Evolutionary conservation across 2,113 vertebrate genomes (phyloP).

Genomic region (Gymnobelideus leadbeateri): DNA sequence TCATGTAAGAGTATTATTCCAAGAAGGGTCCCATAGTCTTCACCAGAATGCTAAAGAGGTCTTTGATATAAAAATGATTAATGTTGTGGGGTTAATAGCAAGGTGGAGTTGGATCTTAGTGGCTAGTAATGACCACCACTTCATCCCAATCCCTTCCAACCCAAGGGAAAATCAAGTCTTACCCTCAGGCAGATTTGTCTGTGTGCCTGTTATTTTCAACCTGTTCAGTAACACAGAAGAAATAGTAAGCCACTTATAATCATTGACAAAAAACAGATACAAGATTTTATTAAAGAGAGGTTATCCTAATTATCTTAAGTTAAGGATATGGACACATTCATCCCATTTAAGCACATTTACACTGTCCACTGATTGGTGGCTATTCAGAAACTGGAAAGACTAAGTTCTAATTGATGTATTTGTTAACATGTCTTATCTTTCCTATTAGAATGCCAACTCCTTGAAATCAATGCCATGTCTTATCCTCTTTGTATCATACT

Average conservation of each 20-base stretch:
- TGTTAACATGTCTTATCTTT: not conserved
- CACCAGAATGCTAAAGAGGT: not conserved
- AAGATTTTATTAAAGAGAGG: not conserved
- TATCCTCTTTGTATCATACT: not conserved
- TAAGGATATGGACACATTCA: slow-evolving; percentile 21
- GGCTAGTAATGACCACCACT: not conserved
- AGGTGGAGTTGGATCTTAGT: not conserved
- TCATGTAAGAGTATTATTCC: not conserved
- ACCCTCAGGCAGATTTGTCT: not conserved
- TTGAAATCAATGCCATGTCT: not conserved
- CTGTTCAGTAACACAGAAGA: not conserved
- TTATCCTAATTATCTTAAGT: slow-evolving; percentile 15
- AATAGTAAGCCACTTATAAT: not conserved
- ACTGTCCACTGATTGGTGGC: not conserved
- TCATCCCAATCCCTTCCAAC: not conserved
- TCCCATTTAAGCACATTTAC: not conserved
- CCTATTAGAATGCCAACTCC: not conserved
- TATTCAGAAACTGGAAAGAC: not conserved
- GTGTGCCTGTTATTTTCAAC: not conserved
- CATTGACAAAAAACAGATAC: not conserved
- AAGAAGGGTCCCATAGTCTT: not conserved
- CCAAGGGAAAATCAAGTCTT: not conserved
- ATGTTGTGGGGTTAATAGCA: not conserved
- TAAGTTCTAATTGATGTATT: not conserved
- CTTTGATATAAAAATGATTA: not conserved